A percentile compares a stretch with the other conserved stretches of the same genome.
These are phyloP conservation scores for Mystacornis crossleyi DNA, from an alignment of 2,113 vertebrate species.

Conservation along the genomic window DNA sequence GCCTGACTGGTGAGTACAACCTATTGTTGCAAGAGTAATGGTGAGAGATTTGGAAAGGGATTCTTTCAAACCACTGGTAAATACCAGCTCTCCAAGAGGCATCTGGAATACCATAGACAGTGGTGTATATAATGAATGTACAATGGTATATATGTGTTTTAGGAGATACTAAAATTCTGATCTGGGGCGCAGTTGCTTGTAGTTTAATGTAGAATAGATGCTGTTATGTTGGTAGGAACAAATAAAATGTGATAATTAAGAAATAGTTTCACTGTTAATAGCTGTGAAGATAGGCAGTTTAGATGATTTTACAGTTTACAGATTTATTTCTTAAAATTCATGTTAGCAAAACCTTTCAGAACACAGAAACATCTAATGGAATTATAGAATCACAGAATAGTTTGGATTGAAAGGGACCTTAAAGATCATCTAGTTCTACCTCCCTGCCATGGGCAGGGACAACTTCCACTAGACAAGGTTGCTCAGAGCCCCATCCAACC, in stretches of 20 bases:
- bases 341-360: background rate
- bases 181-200: background rate
- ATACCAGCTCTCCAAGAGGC: background rate
- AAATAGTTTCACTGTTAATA: background rate
- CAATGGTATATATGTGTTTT: background rate
- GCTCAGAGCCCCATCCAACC: background rate
- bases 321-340: background rate
- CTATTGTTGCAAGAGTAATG: background rate
- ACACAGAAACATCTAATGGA: background rate
- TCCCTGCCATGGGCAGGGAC: too few species aligned
- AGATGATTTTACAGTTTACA: background rate
- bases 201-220: background rate
- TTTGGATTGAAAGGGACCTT: background rate
- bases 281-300: background rate
- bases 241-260: background rate
- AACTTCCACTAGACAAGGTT: background rate
- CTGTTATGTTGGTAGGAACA: background rate
- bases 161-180: background rate
- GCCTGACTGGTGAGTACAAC: background rate
- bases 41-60: background rate
- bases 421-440: background rate
- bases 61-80: background rate
- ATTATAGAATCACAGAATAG: background rate
- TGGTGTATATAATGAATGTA: background rate
- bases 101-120: background rate